phyloP scores from a whole-genome alignment of 2,888 invertebrate genomes.

The Doris montereyensis region DNA sequence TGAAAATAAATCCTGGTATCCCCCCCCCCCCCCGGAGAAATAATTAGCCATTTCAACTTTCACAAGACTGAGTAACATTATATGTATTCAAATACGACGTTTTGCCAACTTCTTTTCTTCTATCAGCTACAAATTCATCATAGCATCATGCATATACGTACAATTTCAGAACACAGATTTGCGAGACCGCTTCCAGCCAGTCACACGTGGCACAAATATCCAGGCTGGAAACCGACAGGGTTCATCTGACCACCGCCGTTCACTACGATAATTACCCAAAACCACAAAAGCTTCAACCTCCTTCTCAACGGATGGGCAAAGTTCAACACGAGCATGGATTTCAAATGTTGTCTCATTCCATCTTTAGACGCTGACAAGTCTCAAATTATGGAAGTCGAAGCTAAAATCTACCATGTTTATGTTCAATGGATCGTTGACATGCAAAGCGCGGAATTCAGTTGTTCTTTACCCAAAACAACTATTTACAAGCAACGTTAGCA shows the following conservation, averaged over 20 bases:
- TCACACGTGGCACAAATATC: too few species aligned
- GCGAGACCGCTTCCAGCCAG: too few species aligned
- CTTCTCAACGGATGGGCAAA: constrained; percentile 38
- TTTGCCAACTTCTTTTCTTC: too few species aligned
- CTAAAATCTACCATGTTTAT: constrained; percentile 26
- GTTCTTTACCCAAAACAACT: constrained; percentile 16
- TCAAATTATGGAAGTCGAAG: background rate
- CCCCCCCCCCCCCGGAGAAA: too few species aligned
- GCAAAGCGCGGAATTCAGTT: constrained; percentile 36
- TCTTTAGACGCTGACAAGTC: background rate
- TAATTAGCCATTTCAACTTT: too few species aligned
- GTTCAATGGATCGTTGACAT: constrained; percentile 35
- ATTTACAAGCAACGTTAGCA: background rate
- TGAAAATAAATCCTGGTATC: too few species aligned
- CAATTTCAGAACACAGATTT: too few species aligned
- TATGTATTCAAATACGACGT: too few species aligned
- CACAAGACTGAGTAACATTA: too few species aligned
- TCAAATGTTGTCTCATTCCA: constrained; percentile 30
- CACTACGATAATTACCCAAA: constrained; percentile 12
- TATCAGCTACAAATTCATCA: too few species aligned
- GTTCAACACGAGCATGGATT: background rate
- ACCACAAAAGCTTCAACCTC: constrained; percentile 27
- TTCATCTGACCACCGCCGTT: constrained; percentile 18
- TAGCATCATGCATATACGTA: too few species aligned
- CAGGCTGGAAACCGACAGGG: too few species aligned